These are phyloP conservation scores for Bufotes viridis DNA, from an alignment of 2,797 vertebrate species.

Conservation along the genomic window DNA sequence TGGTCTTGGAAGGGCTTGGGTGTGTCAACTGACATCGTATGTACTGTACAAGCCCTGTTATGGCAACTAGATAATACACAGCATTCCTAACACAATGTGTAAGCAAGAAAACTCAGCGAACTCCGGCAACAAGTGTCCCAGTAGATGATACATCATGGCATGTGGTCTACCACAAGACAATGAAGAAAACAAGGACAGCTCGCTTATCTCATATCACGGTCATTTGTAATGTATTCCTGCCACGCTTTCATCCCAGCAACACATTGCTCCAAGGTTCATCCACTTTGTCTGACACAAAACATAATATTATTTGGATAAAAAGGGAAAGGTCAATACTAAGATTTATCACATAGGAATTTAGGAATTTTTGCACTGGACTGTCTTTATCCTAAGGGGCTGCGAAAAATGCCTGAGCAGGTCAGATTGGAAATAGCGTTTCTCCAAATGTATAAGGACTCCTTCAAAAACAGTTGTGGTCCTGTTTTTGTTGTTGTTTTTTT, in stretches of 20 bases:
- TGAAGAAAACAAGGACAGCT: background rate
- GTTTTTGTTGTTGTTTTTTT: no score
- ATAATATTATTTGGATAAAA: slow-evolving; percentile 15
- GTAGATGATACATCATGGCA: slow-evolving; percentile 55
- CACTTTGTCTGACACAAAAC: background rate
- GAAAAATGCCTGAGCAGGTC: background rate
- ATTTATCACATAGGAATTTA: background rate
- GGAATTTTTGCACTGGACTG: background rate
- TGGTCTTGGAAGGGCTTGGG: slow-evolving; percentile 48
- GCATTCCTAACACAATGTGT: slow-evolving; percentile 59
- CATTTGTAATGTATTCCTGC: slow-evolving; percentile 34
- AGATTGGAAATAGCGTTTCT: background rate
- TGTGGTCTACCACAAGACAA: slow-evolving; percentile 43
- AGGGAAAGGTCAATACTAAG: background rate
- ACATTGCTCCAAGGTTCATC: background rate
- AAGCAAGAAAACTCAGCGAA: slow-evolving; percentile 44
- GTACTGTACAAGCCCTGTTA: slow-evolving; percentile 51
- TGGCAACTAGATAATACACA: slow-evolving; percentile 60
- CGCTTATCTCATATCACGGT: slow-evolving; percentile 37
- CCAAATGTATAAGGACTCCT: background rate
- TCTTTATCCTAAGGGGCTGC: background rate
- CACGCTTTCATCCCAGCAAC: slow-evolving; percentile 20
- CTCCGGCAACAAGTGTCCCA: slow-evolving; percentile 44
- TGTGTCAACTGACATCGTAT: slow-evolving; percentile 54
- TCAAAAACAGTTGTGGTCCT: no score